Evolutionary conservation across 2,888 invertebrate genomes (phyloP).

Genomic region (Dendrolimus pini): DNA sequence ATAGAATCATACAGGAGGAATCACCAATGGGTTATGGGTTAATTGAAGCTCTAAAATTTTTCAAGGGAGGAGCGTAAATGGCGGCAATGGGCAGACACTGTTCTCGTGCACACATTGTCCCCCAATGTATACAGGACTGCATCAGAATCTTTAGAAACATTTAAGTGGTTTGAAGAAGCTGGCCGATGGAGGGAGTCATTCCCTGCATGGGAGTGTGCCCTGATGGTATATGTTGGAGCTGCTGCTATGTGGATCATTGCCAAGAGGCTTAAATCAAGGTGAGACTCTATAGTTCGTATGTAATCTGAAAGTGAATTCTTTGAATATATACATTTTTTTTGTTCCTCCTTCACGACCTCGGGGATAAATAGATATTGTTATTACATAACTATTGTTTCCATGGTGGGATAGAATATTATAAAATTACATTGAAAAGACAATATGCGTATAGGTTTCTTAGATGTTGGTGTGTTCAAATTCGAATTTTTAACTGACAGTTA

Average conservation of each 20-base stretch:
- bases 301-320: too few relatives aligned
- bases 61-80: slow-evolving; percentile 94
- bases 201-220: slow-evolving; percentile 87
- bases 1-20: too few relatives aligned
- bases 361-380: too few relatives aligned
- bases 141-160: slow-evolving; percentile 91
- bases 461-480: too few relatives aligned
- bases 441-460: too few relatives aligned
- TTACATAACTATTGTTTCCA: too few relatives aligned
- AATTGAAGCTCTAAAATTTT: slow-evolving; percentile 16
- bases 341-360: too few relatives aligned
- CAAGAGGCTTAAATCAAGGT: slow-evolving; percentile 90
- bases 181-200: slow-evolving; percentile 96
- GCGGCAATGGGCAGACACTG: slow-evolving; percentile 96
- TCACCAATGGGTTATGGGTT: too few relatives aligned
- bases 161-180: slow-evolving; percentile 94
- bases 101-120: slow-evolving; percentile 93
- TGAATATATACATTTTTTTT: too few relatives aligned
- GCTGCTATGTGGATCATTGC: slow-evolving; percentile 95
- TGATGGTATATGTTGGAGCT: slow-evolving; percentile 95
- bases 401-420: too few relatives aligned
- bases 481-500: too few relatives aligned
- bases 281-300: slow-evolving; percentile 10
- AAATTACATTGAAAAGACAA: too few relatives aligned
- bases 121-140: slow-evolving; percentile 96